A percentile compares a stretch with the other conserved stretches of the same genome.
Conservation (phyloP, 2,888 invertebrate species). For the Ophion slaviceki region DNA sequence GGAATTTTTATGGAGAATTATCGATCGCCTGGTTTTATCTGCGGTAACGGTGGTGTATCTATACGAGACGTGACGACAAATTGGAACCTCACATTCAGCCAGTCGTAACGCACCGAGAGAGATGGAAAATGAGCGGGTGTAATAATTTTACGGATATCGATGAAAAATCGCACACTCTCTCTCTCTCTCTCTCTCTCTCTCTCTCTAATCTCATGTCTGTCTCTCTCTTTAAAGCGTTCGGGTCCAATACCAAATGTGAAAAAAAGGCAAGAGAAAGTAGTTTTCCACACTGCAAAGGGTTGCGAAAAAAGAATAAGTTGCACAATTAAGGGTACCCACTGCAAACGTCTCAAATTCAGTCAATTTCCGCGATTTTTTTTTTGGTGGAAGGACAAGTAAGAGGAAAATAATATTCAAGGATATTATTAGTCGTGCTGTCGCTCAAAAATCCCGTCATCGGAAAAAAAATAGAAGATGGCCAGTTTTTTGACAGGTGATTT, state of each 20-base stretch:
- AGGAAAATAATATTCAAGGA: too few species aligned
- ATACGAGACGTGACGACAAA: slow-evolving; percentile 52
- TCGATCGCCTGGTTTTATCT: slow-evolving; percentile 58
- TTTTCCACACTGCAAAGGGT: neutral
- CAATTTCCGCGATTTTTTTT: too few species aligned
- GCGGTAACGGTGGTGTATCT: slow-evolving; percentile 26
- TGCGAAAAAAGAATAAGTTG: neutral
- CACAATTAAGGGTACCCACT: neutral
- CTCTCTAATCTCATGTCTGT: neutral
- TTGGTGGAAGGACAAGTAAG: too few species aligned
- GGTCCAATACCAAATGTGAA: neutral
- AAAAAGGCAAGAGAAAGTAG: slow-evolving; percentile 10
- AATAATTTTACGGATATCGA: slow-evolving; percentile 23
- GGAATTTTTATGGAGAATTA: slow-evolving; percentile 30
- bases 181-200: neutral
- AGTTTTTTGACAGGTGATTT: too few species aligned
- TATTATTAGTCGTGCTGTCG: too few species aligned
- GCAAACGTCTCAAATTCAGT: too few species aligned
- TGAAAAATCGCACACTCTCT: neutral
- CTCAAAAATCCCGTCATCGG: too few species aligned
- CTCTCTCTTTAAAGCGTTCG: neutral
- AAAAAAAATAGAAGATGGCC: too few species aligned
- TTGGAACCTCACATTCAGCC: slow-evolving; percentile 42
- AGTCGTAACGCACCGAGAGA: slow-evolving; percentile 11
- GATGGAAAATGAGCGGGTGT: slow-evolving; percentile 31